Base-by-base conservation (phyloP, 2,113 vertebrate genomes). In the Callipepla californica region DNA sequence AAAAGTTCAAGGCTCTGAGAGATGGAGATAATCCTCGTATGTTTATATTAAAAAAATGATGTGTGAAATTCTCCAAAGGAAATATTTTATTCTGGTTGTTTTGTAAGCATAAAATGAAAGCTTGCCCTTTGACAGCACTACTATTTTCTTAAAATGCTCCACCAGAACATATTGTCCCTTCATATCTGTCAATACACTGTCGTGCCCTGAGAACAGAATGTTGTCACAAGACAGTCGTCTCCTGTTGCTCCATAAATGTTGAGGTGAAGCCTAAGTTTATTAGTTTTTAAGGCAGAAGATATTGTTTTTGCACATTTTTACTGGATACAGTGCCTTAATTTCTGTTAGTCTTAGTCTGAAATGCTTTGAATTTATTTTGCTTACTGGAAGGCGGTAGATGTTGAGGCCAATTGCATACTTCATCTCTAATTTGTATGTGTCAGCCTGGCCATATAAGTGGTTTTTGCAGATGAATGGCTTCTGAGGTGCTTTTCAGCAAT, bases 61-160 rank as follows among this genome's bases (percentile, higher is more conserved):
- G 50, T 1, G 55, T 26, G 67, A 88, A 82, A 87, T 82, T 76
- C 89, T 97, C 94, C 95, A 97, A 96, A 87, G 89, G 95, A 88
- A 96, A 97, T 97, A 97, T 94, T 96, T 97, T 82, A 95, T 82
- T 83, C 89, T 88, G 44, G 63, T 81, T 81, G 59, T 26, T 92
- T 81, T 74, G 61, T 53, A 81, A 95, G 82, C 89, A n/a, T 26
- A 34, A 47, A 94, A 93, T 45, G 74, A 95, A 95, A 91, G 84
- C 69, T 55, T 84, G 73, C 88, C 95, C 95, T 96, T 95, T 95
- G 94, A 95, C 94, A 95, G 93, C 47, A 53, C 66, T 44, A 3
- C 3, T 95, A 6, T 96, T 97, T 94, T 91, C 73, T 59, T 87
- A 74, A 75, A 80, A 62, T 1, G 59, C 80, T 93, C 89, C 92